phyloP scores from a whole-genome alignment of 2,888 invertebrate species.

The Rhimphoctona megacephalus region DNA sequence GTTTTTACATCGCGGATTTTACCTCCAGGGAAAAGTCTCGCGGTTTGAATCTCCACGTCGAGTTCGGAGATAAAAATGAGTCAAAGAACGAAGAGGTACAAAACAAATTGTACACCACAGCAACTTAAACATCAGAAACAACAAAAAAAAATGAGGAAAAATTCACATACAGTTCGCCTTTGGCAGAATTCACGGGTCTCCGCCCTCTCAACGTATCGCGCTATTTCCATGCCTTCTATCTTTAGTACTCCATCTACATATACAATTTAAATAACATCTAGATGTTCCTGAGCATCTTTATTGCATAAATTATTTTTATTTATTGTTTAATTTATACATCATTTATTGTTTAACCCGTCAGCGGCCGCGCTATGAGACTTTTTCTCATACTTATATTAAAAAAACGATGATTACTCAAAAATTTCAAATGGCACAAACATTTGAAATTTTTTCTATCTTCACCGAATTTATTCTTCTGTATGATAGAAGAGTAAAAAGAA shows the following conservation, averaged over 20 bases:
- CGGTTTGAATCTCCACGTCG: slow-evolving; percentile 49
- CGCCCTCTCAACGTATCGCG: slow-evolving; percentile 36
- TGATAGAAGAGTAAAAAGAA: no score
- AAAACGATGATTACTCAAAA: no score
- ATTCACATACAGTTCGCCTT: neutral
- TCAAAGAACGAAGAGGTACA: slow-evolving; percentile 29
- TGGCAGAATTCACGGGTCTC: slow-evolving; percentile 37
- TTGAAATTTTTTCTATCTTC: no score
- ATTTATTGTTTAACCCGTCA: no score
- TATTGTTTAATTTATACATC: neutral
- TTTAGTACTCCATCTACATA: slow-evolving; percentile 5
- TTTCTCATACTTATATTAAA: no score
- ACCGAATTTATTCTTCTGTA: no score
- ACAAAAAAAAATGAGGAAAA: neutral
- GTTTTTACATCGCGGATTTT: slow-evolving; percentile 12
- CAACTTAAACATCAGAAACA: neutral
- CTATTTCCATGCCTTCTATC: slow-evolving; percentile 47
- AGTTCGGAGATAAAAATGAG: slow-evolving; percentile 35
- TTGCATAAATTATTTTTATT: neutral
- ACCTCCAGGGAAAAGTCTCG: slow-evolving; percentile 56
- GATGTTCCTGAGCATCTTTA: neutral
- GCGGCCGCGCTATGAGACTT: no score
- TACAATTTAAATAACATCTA: neutral
- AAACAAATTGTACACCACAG: neutral
- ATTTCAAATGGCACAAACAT: no score